Percentiles rank a stretch among this genome's conserved stretches.
phyloP scores from a whole-genome alignment of 2,113 vertebrate genomes.

The Cyanistes caeruleus region DNA sequence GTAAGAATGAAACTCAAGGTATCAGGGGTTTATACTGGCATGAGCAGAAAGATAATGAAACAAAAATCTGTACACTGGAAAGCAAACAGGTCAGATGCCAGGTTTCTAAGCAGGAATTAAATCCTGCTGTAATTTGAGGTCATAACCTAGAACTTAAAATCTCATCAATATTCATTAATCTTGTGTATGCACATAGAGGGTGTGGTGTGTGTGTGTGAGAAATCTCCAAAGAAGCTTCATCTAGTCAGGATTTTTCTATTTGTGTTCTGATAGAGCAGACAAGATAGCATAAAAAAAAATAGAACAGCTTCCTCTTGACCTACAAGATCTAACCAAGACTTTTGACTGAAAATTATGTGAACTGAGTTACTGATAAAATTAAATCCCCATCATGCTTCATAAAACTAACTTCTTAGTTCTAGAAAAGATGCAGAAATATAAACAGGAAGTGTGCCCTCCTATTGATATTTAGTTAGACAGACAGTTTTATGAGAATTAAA shows the following conservation, averaged over 20 bases:
- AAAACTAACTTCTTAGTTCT: not conserved
- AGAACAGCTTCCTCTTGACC: not conserved
- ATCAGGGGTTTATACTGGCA: not conserved
- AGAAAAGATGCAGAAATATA: not conserved
- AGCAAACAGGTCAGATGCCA: not conserved
- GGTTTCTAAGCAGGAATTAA: not conserved
- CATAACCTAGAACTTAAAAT: not conserved
- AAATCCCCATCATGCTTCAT: not conserved
- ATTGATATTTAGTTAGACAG: not conserved
- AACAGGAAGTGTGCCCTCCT: not conserved
- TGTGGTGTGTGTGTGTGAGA: fast-evolving
- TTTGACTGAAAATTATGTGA: not conserved
- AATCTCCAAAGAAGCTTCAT: not conserved
- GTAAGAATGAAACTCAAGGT: not conserved
- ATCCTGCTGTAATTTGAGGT: not conserved
- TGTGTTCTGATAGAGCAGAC: not conserved
- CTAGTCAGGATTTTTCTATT: not conserved
- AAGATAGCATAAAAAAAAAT: not conserved
- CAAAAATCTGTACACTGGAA: not conserved
- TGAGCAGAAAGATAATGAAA: not conserved
- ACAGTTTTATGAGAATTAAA: not conserved
- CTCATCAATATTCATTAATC: not conserved
- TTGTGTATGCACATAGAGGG: not conserved
- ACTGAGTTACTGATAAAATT: not conserved
- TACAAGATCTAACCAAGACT: not conserved